These are phyloP conservation scores for Otocyon megalotis DNA, from an alignment of 2,113 vertebrate genomes.

Conservation along the genomic window DNA sequence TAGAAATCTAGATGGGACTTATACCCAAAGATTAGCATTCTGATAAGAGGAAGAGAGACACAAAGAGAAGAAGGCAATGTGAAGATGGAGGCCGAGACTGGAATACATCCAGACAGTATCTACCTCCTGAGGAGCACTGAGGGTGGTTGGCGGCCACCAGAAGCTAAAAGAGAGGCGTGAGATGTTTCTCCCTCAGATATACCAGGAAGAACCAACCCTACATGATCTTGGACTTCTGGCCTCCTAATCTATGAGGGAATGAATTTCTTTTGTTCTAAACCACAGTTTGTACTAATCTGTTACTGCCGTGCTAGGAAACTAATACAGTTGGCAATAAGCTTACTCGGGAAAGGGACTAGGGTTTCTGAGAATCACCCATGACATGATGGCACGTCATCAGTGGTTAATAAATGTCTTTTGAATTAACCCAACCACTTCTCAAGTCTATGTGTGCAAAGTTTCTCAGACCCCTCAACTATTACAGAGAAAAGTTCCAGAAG, in stretches of 20 bases:
- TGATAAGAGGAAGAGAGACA: background rate
- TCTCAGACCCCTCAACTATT: background rate
- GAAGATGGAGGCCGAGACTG: background rate
- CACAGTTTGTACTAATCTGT: background rate
- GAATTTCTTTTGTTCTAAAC: background rate
- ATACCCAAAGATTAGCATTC: background rate
- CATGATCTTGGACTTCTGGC: background rate
- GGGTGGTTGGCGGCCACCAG: background rate
- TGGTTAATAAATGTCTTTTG: background rate
- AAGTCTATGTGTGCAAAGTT: background rate
- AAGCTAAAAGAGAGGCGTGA: background rate
- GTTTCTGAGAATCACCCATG: background rate
- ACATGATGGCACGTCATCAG: background rate
- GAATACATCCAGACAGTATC: background rate
- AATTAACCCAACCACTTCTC: background rate
- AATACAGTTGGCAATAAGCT: background rate
- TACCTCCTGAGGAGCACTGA: background rate
- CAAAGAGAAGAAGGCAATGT: background rate
- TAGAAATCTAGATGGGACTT: background rate
- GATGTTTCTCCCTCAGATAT: background rate
- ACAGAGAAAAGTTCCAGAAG: background rate
- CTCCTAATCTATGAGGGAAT: background rate
- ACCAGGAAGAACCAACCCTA: background rate
- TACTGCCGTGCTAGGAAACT: background rate
- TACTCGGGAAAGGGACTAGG: background rate